A percentile compares a stretch with the other conserved stretches of the same genome.
phyloP scores from a whole-genome alignment of 1,140 invertebrate species.

The Ceratina australensis region DNA sequence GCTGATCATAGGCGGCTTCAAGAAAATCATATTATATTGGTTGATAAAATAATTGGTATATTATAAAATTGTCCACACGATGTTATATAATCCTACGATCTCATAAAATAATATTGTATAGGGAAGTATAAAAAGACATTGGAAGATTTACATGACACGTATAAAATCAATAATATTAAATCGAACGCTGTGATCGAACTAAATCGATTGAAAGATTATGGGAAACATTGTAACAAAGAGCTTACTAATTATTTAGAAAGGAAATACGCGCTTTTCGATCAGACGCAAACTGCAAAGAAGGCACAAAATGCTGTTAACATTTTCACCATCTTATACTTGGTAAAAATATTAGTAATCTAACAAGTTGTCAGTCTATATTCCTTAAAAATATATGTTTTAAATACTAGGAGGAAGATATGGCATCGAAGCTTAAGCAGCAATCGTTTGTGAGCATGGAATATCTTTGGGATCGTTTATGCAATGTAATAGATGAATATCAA shows the following conservation, averaged over 20 bases:
- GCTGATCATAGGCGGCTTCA: constrained; percentile 85
- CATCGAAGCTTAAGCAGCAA: constrained; percentile 52
- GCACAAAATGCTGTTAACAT: constrained; percentile 70
- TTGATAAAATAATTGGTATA: constrained; percentile 84
- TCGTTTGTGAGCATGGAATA: constrained; percentile 62
- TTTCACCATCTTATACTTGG: constrained; percentile 68
- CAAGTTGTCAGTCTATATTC: background rate
- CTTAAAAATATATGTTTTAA: constrained; percentile 21
- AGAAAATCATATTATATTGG: constrained; percentile 84
- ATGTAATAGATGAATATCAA: constrained; percentile 69
- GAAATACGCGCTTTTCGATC: constrained; percentile 58
- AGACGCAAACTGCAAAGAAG: constrained; percentile 62
- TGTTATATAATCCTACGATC: constrained; percentile 26
- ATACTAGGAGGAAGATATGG: constrained; percentile 67
- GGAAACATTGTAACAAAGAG: constrained; percentile 56
- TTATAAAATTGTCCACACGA: background rate
- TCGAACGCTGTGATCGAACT: constrained; percentile 62
- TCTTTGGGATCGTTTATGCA: constrained; percentile 65
- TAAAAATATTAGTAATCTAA: constrained; percentile 42
- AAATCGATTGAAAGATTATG: constrained; percentile 50
- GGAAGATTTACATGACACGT: constrained; percentile 80
- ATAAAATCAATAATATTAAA: constrained; percentile 67
- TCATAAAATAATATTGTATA: constrained; percentile 61
- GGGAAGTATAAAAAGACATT: constrained; percentile 78
- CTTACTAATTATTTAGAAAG: constrained; percentile 65